Percentiles rank a stretch among this genome's conserved stretches.
Conservation (phyloP, 2,113 vertebrate genomes). For the Scolopax mira region DNA sequence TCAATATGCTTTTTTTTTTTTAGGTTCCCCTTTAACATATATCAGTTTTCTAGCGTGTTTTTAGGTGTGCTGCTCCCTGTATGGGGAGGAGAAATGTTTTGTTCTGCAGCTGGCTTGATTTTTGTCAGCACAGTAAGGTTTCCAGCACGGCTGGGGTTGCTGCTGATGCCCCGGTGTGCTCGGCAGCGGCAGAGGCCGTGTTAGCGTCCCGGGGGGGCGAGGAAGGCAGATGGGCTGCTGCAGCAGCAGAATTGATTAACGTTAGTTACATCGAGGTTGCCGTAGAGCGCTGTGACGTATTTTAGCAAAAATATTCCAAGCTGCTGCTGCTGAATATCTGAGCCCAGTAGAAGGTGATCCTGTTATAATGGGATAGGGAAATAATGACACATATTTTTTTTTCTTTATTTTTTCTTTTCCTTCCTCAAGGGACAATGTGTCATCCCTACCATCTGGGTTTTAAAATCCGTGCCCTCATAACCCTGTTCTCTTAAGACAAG, state of each 20-base stretch:
- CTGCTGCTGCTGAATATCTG: background rate
- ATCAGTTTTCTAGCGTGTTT: background rate
- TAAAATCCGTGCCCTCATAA: background rate
- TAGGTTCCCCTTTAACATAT: background rate
- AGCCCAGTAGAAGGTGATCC: background rate
- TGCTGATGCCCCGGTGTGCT: background rate
- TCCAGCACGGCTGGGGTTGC: background rate
- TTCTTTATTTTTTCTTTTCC: background rate
- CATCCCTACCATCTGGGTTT: background rate
- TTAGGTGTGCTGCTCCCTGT: background rate
- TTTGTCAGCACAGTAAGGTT: background rate
- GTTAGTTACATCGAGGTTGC: background rate
- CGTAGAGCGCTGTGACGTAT: background rate
- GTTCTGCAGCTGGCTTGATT: background rate
- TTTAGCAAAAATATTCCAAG: background rate
- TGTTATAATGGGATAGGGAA: background rate
- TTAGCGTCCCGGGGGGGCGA: too few relatives aligned
- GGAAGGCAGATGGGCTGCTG: conserved; percentile 31
- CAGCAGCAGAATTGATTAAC: conserved; percentile 10
- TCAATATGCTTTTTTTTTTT: background rate
- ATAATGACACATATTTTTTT: background rate
- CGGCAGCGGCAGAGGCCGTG: too few relatives aligned
- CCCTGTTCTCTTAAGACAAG: background rate
- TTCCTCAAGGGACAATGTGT: background rate
- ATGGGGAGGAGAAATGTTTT: background rate